Percentiles rank a stretch among this genome's conserved stretches.
Conservation (phyloP, 2,888 invertebrate genomes). For the Melieria crassipennis region DNA sequence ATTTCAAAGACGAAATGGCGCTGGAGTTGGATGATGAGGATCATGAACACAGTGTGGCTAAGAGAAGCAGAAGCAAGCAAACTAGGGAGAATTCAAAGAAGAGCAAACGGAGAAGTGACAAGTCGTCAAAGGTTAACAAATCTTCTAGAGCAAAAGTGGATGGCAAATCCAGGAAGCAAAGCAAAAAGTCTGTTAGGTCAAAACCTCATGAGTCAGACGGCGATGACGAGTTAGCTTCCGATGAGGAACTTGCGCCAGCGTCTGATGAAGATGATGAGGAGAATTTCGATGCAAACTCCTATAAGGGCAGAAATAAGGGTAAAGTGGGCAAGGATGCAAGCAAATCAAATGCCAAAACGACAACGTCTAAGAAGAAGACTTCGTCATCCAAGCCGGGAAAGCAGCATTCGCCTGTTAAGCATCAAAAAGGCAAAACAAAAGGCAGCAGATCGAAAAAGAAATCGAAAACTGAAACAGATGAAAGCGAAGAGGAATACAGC, state of each 20-base stretch:
- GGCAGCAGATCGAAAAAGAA: slow-evolving; percentile 35
- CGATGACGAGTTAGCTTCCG: slow-evolving; percentile 33
- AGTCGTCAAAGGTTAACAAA: slow-evolving; percentile 45
- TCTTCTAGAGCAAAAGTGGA: slow-evolving; percentile 36
- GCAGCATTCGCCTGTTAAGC: slow-evolving; percentile 30
- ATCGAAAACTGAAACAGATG: slow-evolving; percentile 33
- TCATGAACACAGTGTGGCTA: slow-evolving; percentile 6
- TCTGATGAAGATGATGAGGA: slow-evolving; percentile 50
- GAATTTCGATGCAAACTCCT: slow-evolving; percentile 44
- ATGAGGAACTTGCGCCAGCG: slow-evolving; percentile 46
- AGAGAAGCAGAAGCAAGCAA: slow-evolving; percentile 28
- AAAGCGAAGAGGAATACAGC: slow-evolving; percentile 40
- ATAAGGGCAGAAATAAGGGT: slow-evolving; percentile 35
- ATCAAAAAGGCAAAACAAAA: slow-evolving; percentile 38
- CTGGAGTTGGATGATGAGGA: slow-evolving; percentile 6
- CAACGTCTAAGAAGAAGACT: slow-evolving; percentile 20
- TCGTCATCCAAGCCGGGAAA: slow-evolving; percentile 9
- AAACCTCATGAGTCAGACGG: slow-evolving; percentile 30
- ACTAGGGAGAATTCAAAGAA: slow-evolving; percentile 41
- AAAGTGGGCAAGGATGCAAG: slow-evolving; percentile 2
- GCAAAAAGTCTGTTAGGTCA: slow-evolving; percentile 25
- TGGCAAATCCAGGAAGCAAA: slow-evolving; percentile 27
- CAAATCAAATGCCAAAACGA: slow-evolving; percentile 22
- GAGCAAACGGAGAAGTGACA: slow-evolving; percentile 47
- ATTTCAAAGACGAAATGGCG: slow-evolving; percentile 15